Percentiles rank a stretch among this genome's conserved stretches.
Evolutionary conservation across 2,113 vertebrate genomes (phyloP).

Genomic region (Chiloscyllium plagiosum): DNA sequence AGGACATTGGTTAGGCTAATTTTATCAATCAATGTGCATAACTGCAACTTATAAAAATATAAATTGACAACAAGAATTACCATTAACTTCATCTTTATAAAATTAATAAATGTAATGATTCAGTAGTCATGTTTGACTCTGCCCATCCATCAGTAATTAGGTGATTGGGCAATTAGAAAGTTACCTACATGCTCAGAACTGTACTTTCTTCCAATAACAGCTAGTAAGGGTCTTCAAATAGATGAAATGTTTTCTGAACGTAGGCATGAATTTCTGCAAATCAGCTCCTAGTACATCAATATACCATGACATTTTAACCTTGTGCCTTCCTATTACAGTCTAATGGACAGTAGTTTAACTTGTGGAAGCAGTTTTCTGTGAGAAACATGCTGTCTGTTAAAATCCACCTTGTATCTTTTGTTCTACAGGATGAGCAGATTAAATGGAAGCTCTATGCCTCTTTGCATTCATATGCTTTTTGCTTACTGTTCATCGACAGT

Average conservation of each 20-base stretch:
- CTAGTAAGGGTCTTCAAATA: background rate
- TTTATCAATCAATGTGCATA: background rate
- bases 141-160: background rate
- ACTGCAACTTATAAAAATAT: background rate
- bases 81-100: background rate
- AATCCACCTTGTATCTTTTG: background rate
- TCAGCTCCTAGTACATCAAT: background rate
- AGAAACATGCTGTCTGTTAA: background rate
- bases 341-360: background rate
- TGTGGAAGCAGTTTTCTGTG: background rate
- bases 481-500: background rate
- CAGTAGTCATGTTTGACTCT: background rate
- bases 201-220: background rate
- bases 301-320: background rate
- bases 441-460: background rate
- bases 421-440: background rate
- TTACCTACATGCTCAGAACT: background rate
- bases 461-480: background rate
- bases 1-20: no score
- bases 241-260: background rate
- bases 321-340: background rate
- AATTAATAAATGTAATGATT: background rate
- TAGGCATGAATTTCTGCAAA: background rate
- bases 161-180: background rate
- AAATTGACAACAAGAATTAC: background rate